A percentile compares a stretch with the other conserved stretches of the same genome.
Evolutionary conservation across 1,140 invertebrate genomes (phyloP).

Genomic region (Nautilus pompilius): DNA sequence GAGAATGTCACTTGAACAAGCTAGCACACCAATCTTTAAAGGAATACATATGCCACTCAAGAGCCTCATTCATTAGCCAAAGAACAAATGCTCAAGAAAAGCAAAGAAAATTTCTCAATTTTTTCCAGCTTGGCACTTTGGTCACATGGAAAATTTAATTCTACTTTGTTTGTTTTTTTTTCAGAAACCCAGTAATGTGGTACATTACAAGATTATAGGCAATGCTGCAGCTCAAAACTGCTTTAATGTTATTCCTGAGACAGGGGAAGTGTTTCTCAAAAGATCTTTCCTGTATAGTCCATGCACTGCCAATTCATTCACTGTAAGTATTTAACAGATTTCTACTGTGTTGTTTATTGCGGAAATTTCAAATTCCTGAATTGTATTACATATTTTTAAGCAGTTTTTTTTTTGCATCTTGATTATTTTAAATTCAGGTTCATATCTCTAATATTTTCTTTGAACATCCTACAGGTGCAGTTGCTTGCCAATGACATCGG

Average conservation of each 20-base stretch:
- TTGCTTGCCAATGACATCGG: conserved; percentile 29
- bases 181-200: conserved; percentile 27
- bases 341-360: not conserved
- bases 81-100: too few species aligned
- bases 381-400: not conserved
- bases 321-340: conserved; percentile 17
- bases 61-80: too few species aligned
- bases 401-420: not conserved
- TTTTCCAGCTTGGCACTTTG: not conserved
- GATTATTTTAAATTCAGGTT: not conserved
- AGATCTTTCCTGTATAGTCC: conserved; percentile 25
- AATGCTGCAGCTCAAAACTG: conserved; percentile 21
- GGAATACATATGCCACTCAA: too few species aligned
- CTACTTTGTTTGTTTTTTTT: conserved; percentile 8
- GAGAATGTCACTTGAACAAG: too few species aligned
- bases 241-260: conserved; percentile 28
- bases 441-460: not conserved
- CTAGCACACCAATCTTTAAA: too few species aligned
- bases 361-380: not conserved
- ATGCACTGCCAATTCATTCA: conserved; percentile 16
- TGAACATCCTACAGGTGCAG: conserved; percentile 18
- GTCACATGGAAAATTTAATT: not conserved
- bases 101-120: not conserved
- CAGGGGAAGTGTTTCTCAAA: conserved; percentile 24
- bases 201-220: conserved; percentile 23